A percentile compares a stretch with the other conserved stretches of the same genome.
These are phyloP conservation scores for Latrodectus geometricus DNA, from an alignment of 1,140 invertebrate species.

Conservation along the genomic window DNA sequence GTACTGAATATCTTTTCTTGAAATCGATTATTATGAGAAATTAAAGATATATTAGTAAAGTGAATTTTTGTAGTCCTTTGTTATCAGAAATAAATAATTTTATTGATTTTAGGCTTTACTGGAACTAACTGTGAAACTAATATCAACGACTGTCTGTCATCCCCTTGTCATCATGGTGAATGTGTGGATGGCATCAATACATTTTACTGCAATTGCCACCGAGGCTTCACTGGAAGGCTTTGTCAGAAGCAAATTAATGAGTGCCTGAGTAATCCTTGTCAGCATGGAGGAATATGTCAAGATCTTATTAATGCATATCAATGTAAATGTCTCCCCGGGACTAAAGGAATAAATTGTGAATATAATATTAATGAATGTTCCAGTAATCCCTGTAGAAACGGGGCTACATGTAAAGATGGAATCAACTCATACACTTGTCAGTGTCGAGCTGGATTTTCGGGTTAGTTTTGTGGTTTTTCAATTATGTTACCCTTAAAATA, in stretches of 20 bases:
- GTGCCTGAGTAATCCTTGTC: constrained; percentile 77
- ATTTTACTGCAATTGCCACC: constrained; percentile 87
- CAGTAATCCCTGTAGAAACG: constrained; percentile 85
- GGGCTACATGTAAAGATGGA: constrained; percentile 89
- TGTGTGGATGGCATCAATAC: constrained; percentile 79
- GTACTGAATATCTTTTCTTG: constrained; percentile 66
- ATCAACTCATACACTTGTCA: constrained; percentile 96
- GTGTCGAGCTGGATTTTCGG: constrained; percentile 86
- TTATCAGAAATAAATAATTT: constrained; percentile 71
- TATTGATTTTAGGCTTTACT: constrained; percentile 82
- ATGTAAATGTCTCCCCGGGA: constrained; percentile 83
- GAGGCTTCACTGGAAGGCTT: constrained; percentile 87
- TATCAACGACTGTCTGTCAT: constrained; percentile 85
- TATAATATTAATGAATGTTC: constrained; percentile 88
- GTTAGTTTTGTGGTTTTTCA: constrained; percentile 76
- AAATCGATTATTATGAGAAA: neutral
- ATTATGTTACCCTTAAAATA: no score
- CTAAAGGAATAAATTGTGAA: constrained; percentile 81
- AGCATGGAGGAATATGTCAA: constrained; percentile 76
- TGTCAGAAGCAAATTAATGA: constrained; percentile 94
- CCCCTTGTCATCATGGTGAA: constrained; percentile 87
- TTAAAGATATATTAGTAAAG: neutral
- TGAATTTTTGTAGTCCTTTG: neutral
- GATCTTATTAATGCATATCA: constrained; percentile 76
- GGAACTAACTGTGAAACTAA: constrained; percentile 84